These are phyloP conservation scores for Sebastes baramenuke DNA, from an alignment of 2,797 vertebrate species.

Conservation along the genomic window DNA sequence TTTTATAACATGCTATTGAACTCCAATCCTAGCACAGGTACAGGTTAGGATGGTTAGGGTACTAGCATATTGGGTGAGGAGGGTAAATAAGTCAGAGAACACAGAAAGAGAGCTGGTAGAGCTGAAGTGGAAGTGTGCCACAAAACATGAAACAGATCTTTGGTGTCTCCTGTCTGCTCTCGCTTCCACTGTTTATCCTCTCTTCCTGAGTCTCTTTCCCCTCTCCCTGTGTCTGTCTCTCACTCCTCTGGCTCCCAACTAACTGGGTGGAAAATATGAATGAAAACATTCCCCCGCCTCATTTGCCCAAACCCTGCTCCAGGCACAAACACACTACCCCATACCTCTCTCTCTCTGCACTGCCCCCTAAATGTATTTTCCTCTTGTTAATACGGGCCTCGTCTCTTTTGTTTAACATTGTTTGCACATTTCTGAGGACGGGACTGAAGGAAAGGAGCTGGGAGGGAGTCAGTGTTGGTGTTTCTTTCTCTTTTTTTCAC, in stretches of 20 bases:
- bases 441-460: slow-evolving; percentile 19
- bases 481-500: slow-evolving; percentile 22
- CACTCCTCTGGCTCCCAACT: slow-evolving; percentile 55
- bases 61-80: neutral
- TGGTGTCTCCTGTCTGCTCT: slow-evolving; percentile 13
- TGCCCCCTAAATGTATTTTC: slow-evolving; percentile 29
- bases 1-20: neutral
- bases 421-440: slow-evolving; percentile 57
- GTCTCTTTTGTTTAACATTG: slow-evolving; percentile 50
- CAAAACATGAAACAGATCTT: neutral
- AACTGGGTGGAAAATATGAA: slow-evolving; percentile 82
- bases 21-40: neutral
- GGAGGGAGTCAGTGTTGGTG: neutral
- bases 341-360: neutral
- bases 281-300: slow-evolving; percentile 70
- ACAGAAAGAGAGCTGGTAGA: neutral
- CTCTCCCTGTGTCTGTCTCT: slow-evolving; percentile 29
- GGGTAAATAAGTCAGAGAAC: too few species aligned
- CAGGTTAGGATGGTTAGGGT: neutral
- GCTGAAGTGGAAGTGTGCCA: slow-evolving; percentile 2
- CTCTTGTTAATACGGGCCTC: slow-evolving; percentile 30
- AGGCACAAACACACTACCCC: slow-evolving; percentile 51
- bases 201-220: slow-evolving; percentile 10
- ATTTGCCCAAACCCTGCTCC: slow-evolving; percentile 51
- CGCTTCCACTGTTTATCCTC: slow-evolving; percentile 1